phyloP scores from a whole-genome alignment of 2,888 invertebrate genomes.

The Serrognathus titanus region DNA sequence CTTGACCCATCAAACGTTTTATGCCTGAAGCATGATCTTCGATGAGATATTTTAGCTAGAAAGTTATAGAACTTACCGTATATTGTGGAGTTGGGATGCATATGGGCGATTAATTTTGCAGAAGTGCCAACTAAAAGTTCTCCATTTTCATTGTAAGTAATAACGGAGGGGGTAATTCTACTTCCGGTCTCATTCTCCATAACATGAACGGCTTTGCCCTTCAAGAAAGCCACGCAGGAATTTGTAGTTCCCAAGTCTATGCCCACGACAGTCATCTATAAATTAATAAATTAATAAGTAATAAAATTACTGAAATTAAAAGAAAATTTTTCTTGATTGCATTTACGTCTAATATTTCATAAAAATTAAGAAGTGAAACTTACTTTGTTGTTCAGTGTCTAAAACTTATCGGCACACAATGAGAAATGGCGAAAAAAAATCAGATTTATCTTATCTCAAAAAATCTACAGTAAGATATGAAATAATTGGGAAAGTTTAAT shows the following conservation, averaged over 20 bases:
- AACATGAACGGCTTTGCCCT: conserved; percentile 15
- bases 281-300: too few species aligned
- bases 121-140: conserved; percentile 15
- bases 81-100: conserved; percentile 20
- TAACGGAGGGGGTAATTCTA: conserved; percentile 21
- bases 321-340: too few species aligned
- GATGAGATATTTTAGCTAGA: conserved; percentile 3
- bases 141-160: conserved; percentile 14
- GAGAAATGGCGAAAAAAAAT: too few species aligned
- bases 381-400: background rate
- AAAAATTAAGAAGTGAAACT: background rate
- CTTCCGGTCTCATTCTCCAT: conserved; percentile 16
- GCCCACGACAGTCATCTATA: conserved; percentile 7
- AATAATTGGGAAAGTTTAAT: too few species aligned
- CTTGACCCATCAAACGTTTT: conserved; percentile 32
- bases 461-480: too few species aligned
- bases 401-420: background rate
- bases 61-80: conserved; percentile 15
- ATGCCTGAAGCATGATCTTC: conserved; percentile 26
- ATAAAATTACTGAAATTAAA: too few species aligned
- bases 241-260: conserved; percentile 25
- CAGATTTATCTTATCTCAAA: too few species aligned
- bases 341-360: background rate
- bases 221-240: conserved; percentile 22
- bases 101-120: conserved; percentile 12